phyloP scores from a whole-genome alignment of 2,888 invertebrate species.

The Philaethria dido region DNA sequence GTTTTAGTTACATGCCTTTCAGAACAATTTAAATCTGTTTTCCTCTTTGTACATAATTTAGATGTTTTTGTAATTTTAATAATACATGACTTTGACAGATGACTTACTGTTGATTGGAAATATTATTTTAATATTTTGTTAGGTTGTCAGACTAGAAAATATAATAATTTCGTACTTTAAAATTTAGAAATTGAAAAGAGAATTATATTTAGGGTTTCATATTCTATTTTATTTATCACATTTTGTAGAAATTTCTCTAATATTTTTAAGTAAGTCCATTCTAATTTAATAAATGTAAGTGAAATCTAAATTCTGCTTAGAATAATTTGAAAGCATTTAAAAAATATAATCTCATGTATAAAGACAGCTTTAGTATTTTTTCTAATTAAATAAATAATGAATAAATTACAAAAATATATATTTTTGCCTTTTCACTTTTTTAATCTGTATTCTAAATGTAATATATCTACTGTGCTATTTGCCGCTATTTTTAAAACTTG shows the following conservation, averaged over 20 bases:
- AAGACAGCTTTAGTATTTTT: too few species aligned
- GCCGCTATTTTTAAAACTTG: not conserved
- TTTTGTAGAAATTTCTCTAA: too few species aligned
- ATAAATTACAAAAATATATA: not conserved
- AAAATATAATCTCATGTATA: too few species aligned
- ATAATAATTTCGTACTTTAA: too few species aligned
- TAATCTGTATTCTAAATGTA: not conserved
- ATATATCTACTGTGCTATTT: not conserved
- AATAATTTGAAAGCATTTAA: too few species aligned
- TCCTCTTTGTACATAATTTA: constrained; percentile 36
- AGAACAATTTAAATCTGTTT: constrained; percentile 15
- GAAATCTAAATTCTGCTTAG: too few species aligned
- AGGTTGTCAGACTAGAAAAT: not conserved
- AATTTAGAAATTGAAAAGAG: too few species aligned
- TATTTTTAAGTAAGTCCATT: too few species aligned
- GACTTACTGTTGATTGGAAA: not conserved
- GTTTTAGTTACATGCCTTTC: constrained; percentile 19
- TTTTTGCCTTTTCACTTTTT: not conserved
- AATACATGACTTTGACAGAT: constrained; percentile 11
- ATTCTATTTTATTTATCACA: too few species aligned
- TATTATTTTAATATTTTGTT: not conserved
- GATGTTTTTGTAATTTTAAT: constrained; percentile 36
- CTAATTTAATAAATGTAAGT: too few species aligned
- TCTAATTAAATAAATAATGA: too few species aligned
- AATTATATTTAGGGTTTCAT: too few species aligned